phyloP scores from a whole-genome alignment of 2,888 invertebrate species.

The Rosalia funebris region DNA sequence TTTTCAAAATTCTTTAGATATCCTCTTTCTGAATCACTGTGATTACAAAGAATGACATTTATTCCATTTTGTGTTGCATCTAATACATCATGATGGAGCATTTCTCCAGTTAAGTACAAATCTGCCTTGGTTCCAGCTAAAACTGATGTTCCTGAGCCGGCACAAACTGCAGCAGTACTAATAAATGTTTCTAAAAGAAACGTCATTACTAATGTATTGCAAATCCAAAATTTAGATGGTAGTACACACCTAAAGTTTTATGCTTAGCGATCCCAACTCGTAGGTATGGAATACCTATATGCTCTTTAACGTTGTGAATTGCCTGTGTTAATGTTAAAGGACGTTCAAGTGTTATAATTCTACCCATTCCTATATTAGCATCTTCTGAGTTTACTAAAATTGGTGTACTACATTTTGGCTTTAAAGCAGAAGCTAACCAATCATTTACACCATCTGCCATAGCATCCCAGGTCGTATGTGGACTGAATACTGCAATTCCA shows the following conservation, averaged over 20 bases:
- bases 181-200: constrained; percentile 64
- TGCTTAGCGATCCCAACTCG: constrained; percentile 75
- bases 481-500: constrained; percentile 89
- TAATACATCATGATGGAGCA: constrained; percentile 93
- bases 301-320: constrained; percentile 74
- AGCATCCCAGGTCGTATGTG: constrained; percentile 92
- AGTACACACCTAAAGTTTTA: constrained; percentile 54
- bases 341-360: constrained; percentile 66
- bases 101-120: constrained; percentile 90
- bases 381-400: constrained; percentile 56
- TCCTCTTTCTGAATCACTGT: constrained; percentile 93
- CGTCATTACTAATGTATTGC: not conserved
- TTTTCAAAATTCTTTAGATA: constrained; percentile 74
- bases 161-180: constrained; percentile 81
- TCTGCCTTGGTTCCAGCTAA: constrained; percentile 78
- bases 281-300: constrained; percentile 75
- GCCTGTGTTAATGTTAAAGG: constrained; percentile 70
- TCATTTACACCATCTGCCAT: constrained; percentile 89
- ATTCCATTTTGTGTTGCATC: constrained; percentile 84
- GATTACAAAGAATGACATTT: constrained; percentile 89
- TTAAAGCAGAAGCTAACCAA: constrained; percentile 84
- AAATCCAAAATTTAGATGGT: too few species aligned
- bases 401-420: constrained; percentile 50
- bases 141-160: constrained; percentile 87
- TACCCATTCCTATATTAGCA: constrained; percentile 67